Conservation (phyloP, 1,140 invertebrate genomes). For the Doryteuthis pealeii region DNA sequence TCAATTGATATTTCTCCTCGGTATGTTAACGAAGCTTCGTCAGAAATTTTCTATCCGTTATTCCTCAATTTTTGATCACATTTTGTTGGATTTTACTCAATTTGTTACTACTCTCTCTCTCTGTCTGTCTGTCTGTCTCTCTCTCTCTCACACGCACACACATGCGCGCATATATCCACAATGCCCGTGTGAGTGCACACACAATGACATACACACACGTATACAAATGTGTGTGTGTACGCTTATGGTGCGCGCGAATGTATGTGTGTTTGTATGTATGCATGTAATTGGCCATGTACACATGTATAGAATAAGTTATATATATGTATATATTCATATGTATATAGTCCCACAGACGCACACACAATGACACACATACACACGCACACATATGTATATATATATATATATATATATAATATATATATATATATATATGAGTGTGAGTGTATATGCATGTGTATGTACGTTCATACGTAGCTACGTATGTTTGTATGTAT, state of each 20-base stretch:
- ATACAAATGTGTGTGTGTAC: neutral
- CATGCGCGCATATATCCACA: neutral
- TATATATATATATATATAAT: neutral
- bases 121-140: too few relatives aligned
- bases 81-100: too few relatives aligned
- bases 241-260: neutral
- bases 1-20: too few relatives aligned
- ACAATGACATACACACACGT: neutral
- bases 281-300: neutral
- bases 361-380: too few relatives aligned
- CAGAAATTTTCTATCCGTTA: too few relatives aligned
- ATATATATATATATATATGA: neutral
- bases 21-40: too few relatives aligned
- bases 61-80: too few relatives aligned
- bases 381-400: too few relatives aligned
- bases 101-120: too few relatives aligned
- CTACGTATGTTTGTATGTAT: neutral
- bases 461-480: neutral
- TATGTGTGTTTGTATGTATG: neutral
- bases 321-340: neutral
- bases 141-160: too few relatives aligned
- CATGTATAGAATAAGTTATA: neutral
- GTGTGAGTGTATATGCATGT: neutral
- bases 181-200: neutral
- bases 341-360: neutral